These are phyloP conservation scores for Potamarius usumacintae DNA, from an alignment of 2,113 vertebrate genomes.

Conservation along the genomic window DNA sequence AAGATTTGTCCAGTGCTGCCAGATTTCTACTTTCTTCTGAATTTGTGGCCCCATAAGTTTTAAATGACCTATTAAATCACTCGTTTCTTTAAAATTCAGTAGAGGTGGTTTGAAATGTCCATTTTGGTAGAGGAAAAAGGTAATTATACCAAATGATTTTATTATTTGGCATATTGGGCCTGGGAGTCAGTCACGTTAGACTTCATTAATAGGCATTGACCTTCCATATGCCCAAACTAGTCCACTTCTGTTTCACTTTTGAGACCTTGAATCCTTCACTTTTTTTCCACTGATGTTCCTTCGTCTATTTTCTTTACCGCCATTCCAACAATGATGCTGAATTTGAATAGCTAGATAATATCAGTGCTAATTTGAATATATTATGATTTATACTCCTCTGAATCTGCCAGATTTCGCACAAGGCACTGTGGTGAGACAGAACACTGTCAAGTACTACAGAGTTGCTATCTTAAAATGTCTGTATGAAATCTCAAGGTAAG, in stretches of 20 bases:
- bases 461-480: background rate
- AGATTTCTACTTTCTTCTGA: slow-evolving; percentile 39
- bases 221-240: background rate
- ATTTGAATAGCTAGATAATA: background rate
- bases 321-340: background rate
- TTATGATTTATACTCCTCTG: background rate
- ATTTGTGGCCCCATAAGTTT: background rate
- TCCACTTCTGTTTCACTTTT: background rate
- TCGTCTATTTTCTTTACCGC: background rate
- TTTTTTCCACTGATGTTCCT: background rate
- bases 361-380: background rate
- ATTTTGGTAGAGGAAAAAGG: background rate
- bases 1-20: slow-evolving; percentile 62
- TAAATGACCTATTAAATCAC: background rate
- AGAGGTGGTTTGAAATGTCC: background rate
- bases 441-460: background rate
- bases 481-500: background rate
- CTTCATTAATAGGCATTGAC: background rate
- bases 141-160: background rate
- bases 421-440: background rate
- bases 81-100: background rate
- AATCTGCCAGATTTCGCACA: background rate
- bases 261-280: background rate
- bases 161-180: background rate
- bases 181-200: background rate